phyloP scores from a whole-genome alignment of 2,888 invertebrate species.

The Morpho helenor region DNA sequence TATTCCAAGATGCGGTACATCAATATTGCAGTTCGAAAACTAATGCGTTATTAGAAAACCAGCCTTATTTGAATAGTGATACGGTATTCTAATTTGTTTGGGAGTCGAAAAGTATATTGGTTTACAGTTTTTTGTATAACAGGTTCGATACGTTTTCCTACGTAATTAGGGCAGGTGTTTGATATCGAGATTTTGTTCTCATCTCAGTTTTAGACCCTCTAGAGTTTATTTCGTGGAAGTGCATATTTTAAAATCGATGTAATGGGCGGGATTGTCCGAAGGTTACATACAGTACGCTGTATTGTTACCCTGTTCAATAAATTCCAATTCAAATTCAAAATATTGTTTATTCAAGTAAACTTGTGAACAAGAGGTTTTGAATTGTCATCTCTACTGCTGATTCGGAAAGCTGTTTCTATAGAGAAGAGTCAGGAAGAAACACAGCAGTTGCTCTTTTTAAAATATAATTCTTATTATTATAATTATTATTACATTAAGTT shows the following conservation, averaged over 20 bases:
- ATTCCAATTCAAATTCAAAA: too few species aligned
- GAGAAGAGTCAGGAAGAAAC: too few species aligned
- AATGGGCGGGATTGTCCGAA: too few species aligned
- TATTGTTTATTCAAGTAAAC: too few species aligned
- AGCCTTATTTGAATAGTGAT: not conserved
- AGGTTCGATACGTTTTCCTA: constrained; percentile 26
- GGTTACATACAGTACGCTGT: too few species aligned
- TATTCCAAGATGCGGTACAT: constrained; percentile 22
- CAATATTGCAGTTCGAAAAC: constrained; percentile 1
- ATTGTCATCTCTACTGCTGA: too few species aligned
- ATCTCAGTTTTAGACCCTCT: constrained; percentile 17
- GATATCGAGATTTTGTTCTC: constrained; percentile 24
- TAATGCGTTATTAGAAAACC: constrained; percentile 3
- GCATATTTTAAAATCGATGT: not conserved
- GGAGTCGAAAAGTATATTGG: not conserved
- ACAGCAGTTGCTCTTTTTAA: too few species aligned
- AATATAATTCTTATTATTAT: too few species aligned
- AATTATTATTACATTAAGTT: too few species aligned
- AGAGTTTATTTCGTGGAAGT: constrained; percentile 13
- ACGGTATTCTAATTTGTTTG: not conserved
- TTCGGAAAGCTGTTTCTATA: too few species aligned
- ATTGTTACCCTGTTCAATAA: too few species aligned
- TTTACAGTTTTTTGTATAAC: constrained; percentile 24
- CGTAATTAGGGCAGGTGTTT: constrained; percentile 32
- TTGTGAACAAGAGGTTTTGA: too few species aligned